Percentiles rank a stretch among this genome's conserved stretches.
Conservation (phyloP, 2,113 vertebrate genomes). For the Colius striatus region DNA sequence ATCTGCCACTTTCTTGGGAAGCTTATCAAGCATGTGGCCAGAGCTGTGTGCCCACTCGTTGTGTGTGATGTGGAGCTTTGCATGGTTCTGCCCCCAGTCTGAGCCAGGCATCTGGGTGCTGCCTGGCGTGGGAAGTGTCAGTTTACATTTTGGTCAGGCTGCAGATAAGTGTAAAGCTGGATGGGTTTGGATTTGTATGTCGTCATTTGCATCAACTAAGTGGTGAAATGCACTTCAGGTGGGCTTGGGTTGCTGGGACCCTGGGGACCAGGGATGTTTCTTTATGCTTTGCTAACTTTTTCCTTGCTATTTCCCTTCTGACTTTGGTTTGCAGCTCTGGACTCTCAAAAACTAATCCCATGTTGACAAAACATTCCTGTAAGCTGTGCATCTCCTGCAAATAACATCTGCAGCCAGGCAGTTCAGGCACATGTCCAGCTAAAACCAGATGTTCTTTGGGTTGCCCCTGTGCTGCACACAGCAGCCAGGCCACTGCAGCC, state of each 20-base stretch:
- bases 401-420: not conserved
- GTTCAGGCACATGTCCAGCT: not conserved
- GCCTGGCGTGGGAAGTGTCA: not conserved
- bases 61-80: not conserved
- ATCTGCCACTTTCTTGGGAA: not conserved
- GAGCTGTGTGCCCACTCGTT: not conserved
- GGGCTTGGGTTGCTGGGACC: not conserved
- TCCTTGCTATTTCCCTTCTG: not conserved
- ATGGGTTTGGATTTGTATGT: not conserved
- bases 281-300: not conserved
- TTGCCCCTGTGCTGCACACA: not conserved
- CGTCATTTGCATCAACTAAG: not conserved
- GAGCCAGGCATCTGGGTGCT: not conserved
- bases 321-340: not conserved
- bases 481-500: not conserved
- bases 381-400: not conserved
- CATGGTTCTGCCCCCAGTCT: not conserved
- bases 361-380: not conserved
- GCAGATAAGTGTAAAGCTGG: not conserved
- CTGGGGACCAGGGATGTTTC: not conserved
- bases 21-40: not conserved
- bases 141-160: not conserved
- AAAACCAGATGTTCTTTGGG: not conserved
- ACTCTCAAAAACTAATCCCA: not conserved
- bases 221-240: not conserved